phyloP scores from a whole-genome alignment of 2,797 vertebrate species.

The Rhabdophis nuchalis region DNA sequence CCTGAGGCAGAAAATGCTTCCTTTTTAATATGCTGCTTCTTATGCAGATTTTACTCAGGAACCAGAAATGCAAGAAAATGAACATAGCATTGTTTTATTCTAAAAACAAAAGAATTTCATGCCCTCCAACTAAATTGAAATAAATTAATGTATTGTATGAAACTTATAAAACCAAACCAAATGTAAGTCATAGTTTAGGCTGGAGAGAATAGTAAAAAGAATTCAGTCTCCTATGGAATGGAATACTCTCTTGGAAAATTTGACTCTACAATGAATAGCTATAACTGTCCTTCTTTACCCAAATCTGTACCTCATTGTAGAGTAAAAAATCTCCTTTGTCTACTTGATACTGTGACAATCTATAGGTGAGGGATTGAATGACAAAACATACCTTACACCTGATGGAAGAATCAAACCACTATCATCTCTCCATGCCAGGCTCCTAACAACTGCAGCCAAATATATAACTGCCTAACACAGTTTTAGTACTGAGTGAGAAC shows the following conservation, averaged over 20 bases:
- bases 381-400: neutral
- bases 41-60: neutral
- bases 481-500: neutral
- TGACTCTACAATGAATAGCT: neutral
- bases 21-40: slow-evolving; percentile 18
- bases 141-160: neutral
- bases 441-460: neutral
- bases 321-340: neutral
- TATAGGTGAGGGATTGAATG: neutral
- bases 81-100: slow-evolving; percentile 17
- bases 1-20: slow-evolving; percentile 21
- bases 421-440: neutral
- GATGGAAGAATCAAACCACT: neutral
- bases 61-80: neutral
- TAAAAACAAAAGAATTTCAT: slow-evolving; percentile 11
- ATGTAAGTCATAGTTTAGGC: neutral
- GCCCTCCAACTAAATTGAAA: neutral
- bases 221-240: neutral
- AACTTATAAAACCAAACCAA: neutral
- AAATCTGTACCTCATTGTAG: neutral
- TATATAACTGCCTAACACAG: neutral
- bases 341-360: neutral
- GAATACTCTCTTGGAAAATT: neutral
- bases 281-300: neutral
- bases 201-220: neutral